Evolutionary conservation across 1,140 invertebrate species (phyloP).

Genomic region (Pseudomyrmex concolor): DNA sequence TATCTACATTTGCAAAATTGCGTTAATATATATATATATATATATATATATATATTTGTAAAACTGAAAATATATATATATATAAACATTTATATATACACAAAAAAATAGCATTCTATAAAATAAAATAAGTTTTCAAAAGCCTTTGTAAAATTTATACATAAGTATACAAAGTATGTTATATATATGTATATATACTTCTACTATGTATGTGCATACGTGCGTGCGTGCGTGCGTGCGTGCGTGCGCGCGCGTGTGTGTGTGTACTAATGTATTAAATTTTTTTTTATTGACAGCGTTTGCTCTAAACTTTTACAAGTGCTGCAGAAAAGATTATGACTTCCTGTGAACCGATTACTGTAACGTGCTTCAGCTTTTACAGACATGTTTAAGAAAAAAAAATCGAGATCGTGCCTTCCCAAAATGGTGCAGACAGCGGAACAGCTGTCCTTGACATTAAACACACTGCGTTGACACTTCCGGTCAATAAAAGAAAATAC

Average conservation of each 20-base stretch:
- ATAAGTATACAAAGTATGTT: not conserved
- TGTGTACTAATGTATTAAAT: not conserved
- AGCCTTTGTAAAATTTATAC: not conserved
- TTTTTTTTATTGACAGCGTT: not conserved
- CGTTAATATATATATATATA: no score
- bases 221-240: no score
- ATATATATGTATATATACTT: no score
- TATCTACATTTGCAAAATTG: not conserved
- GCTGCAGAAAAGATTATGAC: constrained; percentile 55
- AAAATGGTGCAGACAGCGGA: constrained; percentile 41
- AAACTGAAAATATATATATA: no score
- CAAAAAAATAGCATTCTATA: no score
- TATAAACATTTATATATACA: no score
- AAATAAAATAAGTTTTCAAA: no score
- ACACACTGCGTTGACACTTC: constrained; percentile 69
- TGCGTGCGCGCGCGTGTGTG: no score
- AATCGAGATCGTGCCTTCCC: constrained; percentile 49
- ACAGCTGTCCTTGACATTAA: constrained; percentile 73
- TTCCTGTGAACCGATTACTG: constrained; percentile 64
- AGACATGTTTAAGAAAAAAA: constrained; percentile 9
- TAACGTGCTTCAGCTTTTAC: constrained; percentile 55
- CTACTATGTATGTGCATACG: no score
- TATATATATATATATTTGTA: no score
- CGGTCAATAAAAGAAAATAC: constrained; percentile 60
- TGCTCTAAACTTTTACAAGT: constrained; percentile 7